Base-by-base conservation (phyloP, 2,113 vertebrate genomes). In the Crotophaga sulcirostris region DNA sequence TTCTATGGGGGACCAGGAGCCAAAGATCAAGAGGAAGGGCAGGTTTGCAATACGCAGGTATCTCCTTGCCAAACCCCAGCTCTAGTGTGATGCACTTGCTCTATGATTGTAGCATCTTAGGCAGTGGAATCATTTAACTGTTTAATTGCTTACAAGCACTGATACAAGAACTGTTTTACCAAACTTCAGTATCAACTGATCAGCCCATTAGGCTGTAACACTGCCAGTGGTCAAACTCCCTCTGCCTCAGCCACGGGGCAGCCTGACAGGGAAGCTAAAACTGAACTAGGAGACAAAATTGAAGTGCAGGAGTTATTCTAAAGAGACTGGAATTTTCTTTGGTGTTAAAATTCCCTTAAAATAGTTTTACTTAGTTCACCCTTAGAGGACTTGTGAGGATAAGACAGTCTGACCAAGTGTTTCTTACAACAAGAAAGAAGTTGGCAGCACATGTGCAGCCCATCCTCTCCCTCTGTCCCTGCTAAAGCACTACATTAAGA, bases 101-200 rank as follows among this genome's bases (percentile, higher is more conserved):
- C n/a, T 66, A 59, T 2, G 4, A 55, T 31, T 2, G 4, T 26
- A 31, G 47, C 1, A 1, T 49, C 52, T 62, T 11, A 49, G 18
- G 31, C 40, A 87, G 33, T n/a, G 33, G 87, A 77, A 60, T 38
- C 12, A 73, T 67, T 28, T 49, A 72, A n/a, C 59, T 20, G 9
- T 36, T 81, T n/a, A 44, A 52, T 31, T 82, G 58, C 31, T 86
- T 78, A 62, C 40, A 87, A 73, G 47, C 47, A 34, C 34, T 73
- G 54, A 38, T 60, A 13, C 7, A 78, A 68, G 40, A 81, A 70
- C 11, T 67, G 66, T 11, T 94, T 73, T 34, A 94, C 16, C 34
- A 67, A 60, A 72, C 28, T 62, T 81, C 18, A 31, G 6, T 33
- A 63, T 63, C 68, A 60, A 34, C n/a, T 13, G 26, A 76, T 66